phyloP scores from a whole-genome alignment of 2,113 vertebrate genomes.

The Hippocampus abdominalis region DNA sequence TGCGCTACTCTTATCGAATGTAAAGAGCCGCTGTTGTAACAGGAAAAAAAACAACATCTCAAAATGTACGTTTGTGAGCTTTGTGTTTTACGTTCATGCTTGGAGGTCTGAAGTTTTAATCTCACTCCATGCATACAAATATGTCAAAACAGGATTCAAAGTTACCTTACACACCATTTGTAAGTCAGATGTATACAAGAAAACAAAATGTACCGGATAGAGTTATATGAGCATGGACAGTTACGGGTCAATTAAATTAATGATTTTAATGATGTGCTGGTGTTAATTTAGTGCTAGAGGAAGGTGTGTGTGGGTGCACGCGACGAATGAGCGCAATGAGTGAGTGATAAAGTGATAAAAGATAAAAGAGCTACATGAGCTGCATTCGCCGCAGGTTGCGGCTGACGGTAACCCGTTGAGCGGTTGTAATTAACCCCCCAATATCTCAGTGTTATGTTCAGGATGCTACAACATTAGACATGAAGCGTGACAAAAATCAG shows the following conservation, averaged over 20 bases:
- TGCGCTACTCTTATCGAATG: too few species aligned
- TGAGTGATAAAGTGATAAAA: background rate
- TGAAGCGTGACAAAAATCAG: background rate
- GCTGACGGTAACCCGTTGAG: background rate
- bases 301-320: background rate
- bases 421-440: background rate
- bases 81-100: too few species aligned
- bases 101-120: too few species aligned
- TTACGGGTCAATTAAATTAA: background rate
- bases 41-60: too few species aligned
- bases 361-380: background rate
- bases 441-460: background rate
- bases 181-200: background rate
- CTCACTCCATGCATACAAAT: too few species aligned
- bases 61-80: too few species aligned
- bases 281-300: background rate
- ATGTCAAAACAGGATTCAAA: too few species aligned
- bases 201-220: background rate
- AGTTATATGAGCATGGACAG: too few species aligned
- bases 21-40: too few species aligned
- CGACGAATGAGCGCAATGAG: background rate
- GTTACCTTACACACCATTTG: background rate
- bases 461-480: background rate
- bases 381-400: background rate
- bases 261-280: background rate